Evolutionary conservation across 2,797 vertebrate genomes (phyloP), one percentile per base, ranked within the genome.

Genomic region (Australoheros facetus): DNA sequence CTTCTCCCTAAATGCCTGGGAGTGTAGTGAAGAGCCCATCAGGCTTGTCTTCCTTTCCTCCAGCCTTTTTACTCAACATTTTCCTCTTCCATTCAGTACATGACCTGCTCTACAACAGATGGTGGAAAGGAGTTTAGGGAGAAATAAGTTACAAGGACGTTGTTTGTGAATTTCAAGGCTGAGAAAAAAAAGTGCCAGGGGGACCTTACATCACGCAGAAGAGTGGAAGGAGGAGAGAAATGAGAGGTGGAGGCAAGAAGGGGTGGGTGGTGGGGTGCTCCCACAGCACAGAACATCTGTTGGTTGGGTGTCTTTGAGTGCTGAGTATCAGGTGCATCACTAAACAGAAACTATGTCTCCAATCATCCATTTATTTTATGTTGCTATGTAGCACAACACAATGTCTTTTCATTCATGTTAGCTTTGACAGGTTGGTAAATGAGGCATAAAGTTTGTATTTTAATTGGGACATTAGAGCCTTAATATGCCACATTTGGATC

Each of bases 61-160:
- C 71, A 62, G 37, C 66, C 26, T 78, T 77, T 62, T 69, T 83
- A 62, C 30, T 80, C 83, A 7, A 13, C 51, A 54, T 75, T 59
- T 72, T 45, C 62, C 73, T 56, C 62, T 56, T 88, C 69, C n/a
- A 39, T 37, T 88, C 76, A 71, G 83, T 73, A 80, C 81, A 85
- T 85, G 89, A 93, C 91, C 90, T 72, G 62, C 77, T 82, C 81
- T 17, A 48, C 84, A 93, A 89, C 93, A 94, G 91, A 94, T 94
- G 93, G 92, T 39, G 82, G 77, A 73, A 89, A 80, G 60, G 84
- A 93, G 90, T 91, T 92, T 78, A 56, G 90, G 91, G 86, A 93
- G 89, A 87, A 90, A 91, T 82, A 92, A 92, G 91, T 93, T 90
- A 86, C 88, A 93, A 92, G 92, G 93, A 93, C 85, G 45, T 83